Evolutionary conservation across 1,140 invertebrate genomes (phyloP).

Genomic region (Ostrea edulis): DNA sequence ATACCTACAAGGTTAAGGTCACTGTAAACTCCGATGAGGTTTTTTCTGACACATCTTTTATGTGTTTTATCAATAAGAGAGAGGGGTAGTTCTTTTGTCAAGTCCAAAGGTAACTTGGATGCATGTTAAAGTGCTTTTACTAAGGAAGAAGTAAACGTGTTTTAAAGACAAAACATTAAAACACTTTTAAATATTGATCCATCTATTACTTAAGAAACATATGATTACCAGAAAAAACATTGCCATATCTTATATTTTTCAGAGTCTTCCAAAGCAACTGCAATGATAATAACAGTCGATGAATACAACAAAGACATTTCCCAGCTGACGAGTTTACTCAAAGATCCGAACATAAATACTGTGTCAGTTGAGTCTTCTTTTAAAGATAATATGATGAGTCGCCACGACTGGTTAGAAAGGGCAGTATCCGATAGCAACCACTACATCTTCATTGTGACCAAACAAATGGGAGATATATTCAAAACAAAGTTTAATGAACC

Average conservation of each 20-base stretch:
- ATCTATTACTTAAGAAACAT: no score
- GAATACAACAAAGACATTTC: neutral
- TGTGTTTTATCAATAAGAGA: no score
- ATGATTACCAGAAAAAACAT: no score
- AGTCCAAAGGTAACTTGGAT: no score
- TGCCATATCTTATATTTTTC: neutral
- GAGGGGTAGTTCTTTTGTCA: no score
- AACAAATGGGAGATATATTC: constrained; percentile 12
- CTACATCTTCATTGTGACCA: constrained; percentile 7
- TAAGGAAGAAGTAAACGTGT: no score
- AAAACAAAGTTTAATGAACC: neutral
- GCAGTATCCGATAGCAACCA: neutral
- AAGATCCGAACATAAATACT: neutral
- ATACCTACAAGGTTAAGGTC: no score
- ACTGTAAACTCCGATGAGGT: no score
- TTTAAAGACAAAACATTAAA: no score
- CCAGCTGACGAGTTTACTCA: neutral
- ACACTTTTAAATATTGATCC: no score
- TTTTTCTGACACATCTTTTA: no score
- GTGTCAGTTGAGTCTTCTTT: neutral
- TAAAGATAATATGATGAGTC: neutral
- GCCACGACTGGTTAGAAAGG: constrained; percentile 8
- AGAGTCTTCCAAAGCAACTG: neutral
- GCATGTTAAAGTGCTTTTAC: no score
- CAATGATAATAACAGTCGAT: neutral